Percentiles rank a stretch among this genome's conserved stretches.
These are phyloP conservation scores for Cyprinodon tularosa DNA, from an alignment of 2,113 vertebrate genomes.

Conservation along the genomic window DNA sequence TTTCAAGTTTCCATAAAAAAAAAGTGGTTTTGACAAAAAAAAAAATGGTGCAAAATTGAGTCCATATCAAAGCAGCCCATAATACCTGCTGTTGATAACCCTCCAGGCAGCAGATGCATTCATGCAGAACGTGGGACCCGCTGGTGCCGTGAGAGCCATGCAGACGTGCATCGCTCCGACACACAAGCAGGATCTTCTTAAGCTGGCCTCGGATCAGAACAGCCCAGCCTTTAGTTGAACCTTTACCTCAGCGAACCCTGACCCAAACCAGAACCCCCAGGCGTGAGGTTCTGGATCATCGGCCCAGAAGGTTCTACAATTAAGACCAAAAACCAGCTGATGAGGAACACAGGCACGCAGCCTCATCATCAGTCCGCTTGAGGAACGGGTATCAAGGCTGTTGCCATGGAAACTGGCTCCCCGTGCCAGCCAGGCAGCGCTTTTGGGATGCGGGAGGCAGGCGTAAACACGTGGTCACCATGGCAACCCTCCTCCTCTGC, in stretches of 20 bases:
- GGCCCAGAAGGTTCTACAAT: neutral
- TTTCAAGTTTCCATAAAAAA: no score
- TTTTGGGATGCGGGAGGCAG: conserved; percentile 58
- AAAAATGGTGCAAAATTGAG: no score
- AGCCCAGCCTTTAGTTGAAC: neutral
- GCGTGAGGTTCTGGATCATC: neutral
- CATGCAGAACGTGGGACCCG: neutral
- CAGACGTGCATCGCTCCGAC: conserved; percentile 32
- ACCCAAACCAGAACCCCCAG: neutral
- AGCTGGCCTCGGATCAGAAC: neutral
- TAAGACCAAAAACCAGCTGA: neutral
- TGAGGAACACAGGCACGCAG: neutral
- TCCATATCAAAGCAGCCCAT: no score
- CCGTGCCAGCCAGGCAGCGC: conserved; percentile 59
- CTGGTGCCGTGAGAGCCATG: conserved; percentile 43
- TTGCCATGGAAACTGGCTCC: conserved; percentile 82
- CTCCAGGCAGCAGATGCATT: neutral
- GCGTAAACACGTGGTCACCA: conserved; percentile 76
- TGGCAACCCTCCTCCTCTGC: conserved; percentile 59
- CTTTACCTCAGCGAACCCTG: neutral
- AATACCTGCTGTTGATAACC: neutral
- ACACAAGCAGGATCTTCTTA: neutral
- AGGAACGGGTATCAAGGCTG: conserved; percentile 58
- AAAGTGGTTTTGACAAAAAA: no score
- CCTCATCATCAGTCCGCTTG: conserved; percentile 40